Evolutionary conservation across 2,113 vertebrate genomes (phyloP).

Genomic region (Oenanthe oenanthe): DNA sequence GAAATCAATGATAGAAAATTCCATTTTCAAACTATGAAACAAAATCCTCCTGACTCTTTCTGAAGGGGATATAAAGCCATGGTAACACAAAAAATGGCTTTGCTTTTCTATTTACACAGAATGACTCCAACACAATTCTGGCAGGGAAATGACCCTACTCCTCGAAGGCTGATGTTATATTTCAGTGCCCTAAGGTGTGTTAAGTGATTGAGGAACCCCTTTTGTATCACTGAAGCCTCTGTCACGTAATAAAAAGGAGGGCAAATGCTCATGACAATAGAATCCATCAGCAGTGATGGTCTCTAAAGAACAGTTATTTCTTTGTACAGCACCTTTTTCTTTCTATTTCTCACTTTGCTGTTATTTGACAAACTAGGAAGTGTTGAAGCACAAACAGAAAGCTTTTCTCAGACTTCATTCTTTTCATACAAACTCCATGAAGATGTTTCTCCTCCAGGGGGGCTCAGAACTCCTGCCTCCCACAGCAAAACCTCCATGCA

Average conservation of each 20-base stretch:
- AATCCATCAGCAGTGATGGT: not conserved
- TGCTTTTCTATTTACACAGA: not conserved
- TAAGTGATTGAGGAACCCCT: not conserved
- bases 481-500: fast-evolving
- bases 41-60: not conserved
- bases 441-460: not conserved
- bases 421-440: not conserved
- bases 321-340: not conserved
- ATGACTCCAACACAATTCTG: not conserved
- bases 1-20: not conserved
- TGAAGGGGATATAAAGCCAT: not conserved
- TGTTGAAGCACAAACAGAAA: not conserved
- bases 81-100: not conserved
- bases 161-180: not conserved
- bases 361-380: not conserved
- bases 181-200: not conserved
- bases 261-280: not conserved
- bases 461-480: not conserved
- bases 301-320: not conserved
- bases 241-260: not conserved
- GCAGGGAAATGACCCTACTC: not conserved
- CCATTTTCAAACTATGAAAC: not conserved
- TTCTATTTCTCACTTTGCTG: not conserved
- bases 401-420: not conserved
- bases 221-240: not conserved